A percentile compares a stretch with the other conserved stretches of the same genome.
These are phyloP conservation scores for Dreissena polymorpha DNA, from an alignment of 1,140 invertebrate species.

Conservation along the genomic window DNA sequence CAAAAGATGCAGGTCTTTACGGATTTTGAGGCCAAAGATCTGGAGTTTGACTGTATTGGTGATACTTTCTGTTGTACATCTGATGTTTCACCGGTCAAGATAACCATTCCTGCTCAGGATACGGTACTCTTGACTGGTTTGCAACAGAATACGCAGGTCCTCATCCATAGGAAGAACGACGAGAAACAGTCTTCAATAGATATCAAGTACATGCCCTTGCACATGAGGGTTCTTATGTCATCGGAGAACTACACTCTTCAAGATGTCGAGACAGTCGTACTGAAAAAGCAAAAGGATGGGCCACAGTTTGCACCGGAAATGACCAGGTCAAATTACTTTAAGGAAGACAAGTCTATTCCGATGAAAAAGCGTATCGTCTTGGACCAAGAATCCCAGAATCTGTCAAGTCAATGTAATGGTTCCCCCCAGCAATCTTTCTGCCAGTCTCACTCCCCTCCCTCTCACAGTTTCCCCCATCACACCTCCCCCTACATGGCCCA, in stretches of 20 bases:
- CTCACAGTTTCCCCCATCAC: constrained; percentile 10
- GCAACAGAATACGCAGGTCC: constrained; percentile 41
- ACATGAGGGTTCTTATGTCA: constrained; percentile 44
- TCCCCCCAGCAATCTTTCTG: constrained; percentile 29
- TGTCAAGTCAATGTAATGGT: not conserved
- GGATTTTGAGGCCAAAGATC: constrained; percentile 61
- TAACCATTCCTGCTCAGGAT: constrained; percentile 70
- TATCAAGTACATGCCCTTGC: constrained; percentile 48
- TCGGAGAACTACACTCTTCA: constrained; percentile 29
- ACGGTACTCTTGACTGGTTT: constrained; percentile 69
- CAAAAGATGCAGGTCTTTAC: constrained; percentile 16
- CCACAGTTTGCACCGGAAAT: not conserved
- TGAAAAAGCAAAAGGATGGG: constrained; percentile 2
- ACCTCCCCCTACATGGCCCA: constrained; percentile 35
- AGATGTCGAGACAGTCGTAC: constrained; percentile 10
- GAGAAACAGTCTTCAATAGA: constrained; percentile 26
- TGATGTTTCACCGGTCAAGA: constrained; percentile 68
- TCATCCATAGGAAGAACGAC: constrained; percentile 35
- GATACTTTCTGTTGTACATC: constrained; percentile 66
- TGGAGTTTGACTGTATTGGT: constrained; percentile 68
- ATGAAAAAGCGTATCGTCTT: constrained; percentile 52
- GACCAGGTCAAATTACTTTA: constrained; percentile 13
- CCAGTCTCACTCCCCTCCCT: constrained; percentile 22
- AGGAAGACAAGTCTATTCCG: constrained; percentile 52
- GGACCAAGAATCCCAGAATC: constrained; percentile 29